A percentile compares a stretch with the other conserved stretches of the same genome.
Conservation (phyloP, 2,888 invertebrate species). For the Pristionchus arcanus region DNA sequence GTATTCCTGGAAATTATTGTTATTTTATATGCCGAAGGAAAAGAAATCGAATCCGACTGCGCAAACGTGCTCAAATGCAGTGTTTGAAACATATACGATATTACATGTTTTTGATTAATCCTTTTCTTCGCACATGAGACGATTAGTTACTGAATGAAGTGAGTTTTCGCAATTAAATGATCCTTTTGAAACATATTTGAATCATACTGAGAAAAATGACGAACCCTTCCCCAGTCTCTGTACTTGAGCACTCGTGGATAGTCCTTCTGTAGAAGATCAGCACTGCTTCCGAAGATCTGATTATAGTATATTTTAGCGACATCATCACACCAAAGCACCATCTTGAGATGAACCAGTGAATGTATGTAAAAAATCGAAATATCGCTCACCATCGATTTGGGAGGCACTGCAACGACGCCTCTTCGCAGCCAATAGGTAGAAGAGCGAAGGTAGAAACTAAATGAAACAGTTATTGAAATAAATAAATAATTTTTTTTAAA, state of each 20-base stretch:
- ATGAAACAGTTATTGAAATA: not conserved
- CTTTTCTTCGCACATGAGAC: too few relatives aligned
- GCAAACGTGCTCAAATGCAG: too few relatives aligned
- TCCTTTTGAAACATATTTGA: not conserved
- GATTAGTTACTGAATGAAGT: not conserved
- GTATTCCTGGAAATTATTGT: constrained; percentile 51
- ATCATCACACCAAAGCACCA: not conserved
- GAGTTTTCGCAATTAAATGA: not conserved
- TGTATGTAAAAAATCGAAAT: not conserved
- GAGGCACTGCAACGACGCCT: constrained; percentile 6
- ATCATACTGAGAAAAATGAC: not conserved
- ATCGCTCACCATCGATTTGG: not conserved
- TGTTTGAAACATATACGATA: too few relatives aligned
- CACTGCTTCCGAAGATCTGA: not conserved
- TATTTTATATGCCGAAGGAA: too few relatives aligned
- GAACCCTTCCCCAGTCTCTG: constrained; percentile 17
- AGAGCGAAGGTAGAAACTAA: constrained; percentile 33
- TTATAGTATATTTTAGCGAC: not conserved
- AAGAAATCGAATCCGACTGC: too few relatives aligned
- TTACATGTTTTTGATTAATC: too few relatives aligned
- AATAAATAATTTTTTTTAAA: not conserved
- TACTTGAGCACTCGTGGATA: constrained; percentile 35
- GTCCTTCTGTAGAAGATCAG: constrained; percentile 9
- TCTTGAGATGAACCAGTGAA: not conserved
- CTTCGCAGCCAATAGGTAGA: constrained; percentile 30